Percentiles rank a stretch among this genome's conserved stretches.
Evolutionary conservation across 2,113 vertebrate species (phyloP).

Genomic region (Psittacula cyanocephala): DNA sequence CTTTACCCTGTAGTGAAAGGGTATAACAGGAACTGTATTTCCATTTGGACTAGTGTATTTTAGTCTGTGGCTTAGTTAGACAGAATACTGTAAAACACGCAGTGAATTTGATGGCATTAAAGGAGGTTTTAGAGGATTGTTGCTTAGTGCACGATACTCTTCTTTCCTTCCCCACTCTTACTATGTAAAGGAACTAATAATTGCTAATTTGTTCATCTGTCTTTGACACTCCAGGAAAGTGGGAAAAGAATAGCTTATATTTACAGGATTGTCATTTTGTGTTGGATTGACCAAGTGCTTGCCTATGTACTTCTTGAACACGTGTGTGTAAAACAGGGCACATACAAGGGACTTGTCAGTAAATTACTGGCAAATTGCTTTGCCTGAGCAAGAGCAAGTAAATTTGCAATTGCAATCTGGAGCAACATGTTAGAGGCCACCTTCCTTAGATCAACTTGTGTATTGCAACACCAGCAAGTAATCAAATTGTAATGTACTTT

Average conservation of each 20-base stretch:
- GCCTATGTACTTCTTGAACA: not conserved
- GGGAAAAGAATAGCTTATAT: not conserved
- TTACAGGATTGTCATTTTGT: not conserved
- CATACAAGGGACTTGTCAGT: not conserved
- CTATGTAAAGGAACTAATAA: not conserved
- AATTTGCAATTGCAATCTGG: constrained; percentile 46
- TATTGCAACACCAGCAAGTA: constrained; percentile 59
- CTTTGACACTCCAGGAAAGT: not conserved
- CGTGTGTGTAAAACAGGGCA: not conserved
- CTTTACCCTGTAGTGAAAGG: not conserved
- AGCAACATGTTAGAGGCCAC: constrained; percentile 43
- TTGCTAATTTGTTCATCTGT: not conserved
- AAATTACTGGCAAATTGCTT: not conserved
- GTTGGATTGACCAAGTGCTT: not conserved
- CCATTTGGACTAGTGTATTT: not conserved
- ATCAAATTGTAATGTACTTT: constrained; percentile 51
- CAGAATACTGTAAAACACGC: not conserved
- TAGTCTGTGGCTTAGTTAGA: not conserved
- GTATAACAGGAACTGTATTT: not conserved
- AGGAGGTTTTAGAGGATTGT: not conserved
- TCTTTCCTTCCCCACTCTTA: not conserved
- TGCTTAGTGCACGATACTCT: not conserved
- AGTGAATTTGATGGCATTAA: not conserved
- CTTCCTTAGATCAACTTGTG: constrained; percentile 55
- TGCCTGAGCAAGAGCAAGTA: constrained; percentile 9